These are phyloP conservation scores for Trachelipus rathkii DNA, from an alignment of 1,140 invertebrate genomes.

Conservation along the genomic window DNA sequence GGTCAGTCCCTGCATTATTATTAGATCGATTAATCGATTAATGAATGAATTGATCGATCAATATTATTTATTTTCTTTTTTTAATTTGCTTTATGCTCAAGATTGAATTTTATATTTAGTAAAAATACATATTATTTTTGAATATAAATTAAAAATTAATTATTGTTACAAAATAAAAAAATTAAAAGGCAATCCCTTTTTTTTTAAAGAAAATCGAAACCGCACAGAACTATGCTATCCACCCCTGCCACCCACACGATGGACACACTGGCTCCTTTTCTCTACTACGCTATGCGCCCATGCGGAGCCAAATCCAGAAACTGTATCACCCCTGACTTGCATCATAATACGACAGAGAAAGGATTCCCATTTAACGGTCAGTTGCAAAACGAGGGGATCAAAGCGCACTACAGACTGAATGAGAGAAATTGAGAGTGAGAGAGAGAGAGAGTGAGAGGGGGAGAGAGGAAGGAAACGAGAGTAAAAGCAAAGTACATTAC, in stretches of 20 bases:
- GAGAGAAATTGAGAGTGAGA: conserved; percentile 28
- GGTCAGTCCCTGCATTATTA: background rate
- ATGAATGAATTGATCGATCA: background rate
- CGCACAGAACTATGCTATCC: conserved; percentile 22
- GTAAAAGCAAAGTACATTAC: conserved; percentile 33
- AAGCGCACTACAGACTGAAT: conserved; percentile 3
- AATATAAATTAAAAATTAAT: too few relatives aligned
- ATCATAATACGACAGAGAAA: conserved; percentile 41
- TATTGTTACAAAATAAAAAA: too few relatives aligned
- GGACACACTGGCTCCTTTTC: conserved; percentile 39
- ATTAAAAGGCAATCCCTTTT: too few relatives aligned
- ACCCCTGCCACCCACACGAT: conserved; percentile 32
- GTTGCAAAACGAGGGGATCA: conserved; percentile 25
- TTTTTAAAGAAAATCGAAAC: background rate
- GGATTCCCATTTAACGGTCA: conserved; percentile 39
- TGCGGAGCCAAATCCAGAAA: too few relatives aligned
- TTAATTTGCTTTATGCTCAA: too few relatives aligned
- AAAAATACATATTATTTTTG: too few relatives aligned
- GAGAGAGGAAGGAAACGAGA: conserved; percentile 34
- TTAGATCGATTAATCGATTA: too few relatives aligned
- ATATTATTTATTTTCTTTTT: too few relatives aligned
- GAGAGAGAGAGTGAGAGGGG: conserved; percentile 31
- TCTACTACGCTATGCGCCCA: conserved; percentile 37
- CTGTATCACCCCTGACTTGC: conserved; percentile 41
- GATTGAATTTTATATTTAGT: too few relatives aligned